phyloP scores from a whole-genome alignment of 2,113 vertebrate genomes.

The Neotoma lepida region DNA sequence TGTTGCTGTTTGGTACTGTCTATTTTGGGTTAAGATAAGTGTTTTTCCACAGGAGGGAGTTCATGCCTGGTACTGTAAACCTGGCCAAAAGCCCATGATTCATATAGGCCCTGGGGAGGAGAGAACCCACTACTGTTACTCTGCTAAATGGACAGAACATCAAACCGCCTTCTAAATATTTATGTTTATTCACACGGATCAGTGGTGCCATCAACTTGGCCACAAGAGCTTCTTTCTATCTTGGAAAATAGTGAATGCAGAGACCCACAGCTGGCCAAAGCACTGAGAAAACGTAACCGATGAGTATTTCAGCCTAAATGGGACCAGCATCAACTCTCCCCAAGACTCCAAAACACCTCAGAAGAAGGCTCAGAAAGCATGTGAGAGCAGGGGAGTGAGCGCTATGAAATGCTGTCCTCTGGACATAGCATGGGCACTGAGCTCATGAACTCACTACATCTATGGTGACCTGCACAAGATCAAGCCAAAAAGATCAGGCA shows the following conservation, averaged over 20 bases:
- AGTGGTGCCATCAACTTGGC: not conserved
- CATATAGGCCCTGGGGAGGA: no score
- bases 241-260: not conserved
- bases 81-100: not conserved
- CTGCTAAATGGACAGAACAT: not conserved
- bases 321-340: not conserved
- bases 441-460: not conserved
- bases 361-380: not conserved
- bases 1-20: not conserved
- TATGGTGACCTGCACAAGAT: not conserved
- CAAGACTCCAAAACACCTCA: not conserved
- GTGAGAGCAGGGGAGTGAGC: no score
- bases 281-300: not conserved
- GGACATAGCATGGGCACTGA: fast-evolving
- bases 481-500: not conserved
- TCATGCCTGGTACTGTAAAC: not conserved
- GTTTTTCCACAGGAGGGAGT: not conserved
- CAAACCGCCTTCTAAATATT: not conserved
- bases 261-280: not conserved
- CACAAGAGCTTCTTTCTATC: not conserved
- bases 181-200: no score
- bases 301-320: not conserved
- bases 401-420: not conserved
- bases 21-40: not conserved
- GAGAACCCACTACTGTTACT: not conserved